Conservation (phyloP, 1,140 invertebrate genomes). For the Pseudoatta argentina region DNA sequence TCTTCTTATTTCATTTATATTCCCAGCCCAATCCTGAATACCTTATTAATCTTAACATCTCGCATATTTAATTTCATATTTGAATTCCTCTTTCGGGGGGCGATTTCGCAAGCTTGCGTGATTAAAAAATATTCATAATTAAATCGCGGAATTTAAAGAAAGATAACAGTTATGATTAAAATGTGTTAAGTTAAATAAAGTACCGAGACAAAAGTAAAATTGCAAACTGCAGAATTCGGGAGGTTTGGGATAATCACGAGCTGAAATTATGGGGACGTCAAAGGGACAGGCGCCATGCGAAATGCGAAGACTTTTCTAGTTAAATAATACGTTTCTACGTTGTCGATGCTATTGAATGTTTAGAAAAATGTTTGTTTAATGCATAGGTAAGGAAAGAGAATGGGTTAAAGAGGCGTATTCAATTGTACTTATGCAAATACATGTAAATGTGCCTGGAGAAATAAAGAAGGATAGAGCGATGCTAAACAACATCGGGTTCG, state of each 20-base stretch:
- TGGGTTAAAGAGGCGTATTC: slow-evolving; percentile 56
- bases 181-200: slow-evolving; percentile 34
- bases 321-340: neutral
- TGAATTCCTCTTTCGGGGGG: neutral
- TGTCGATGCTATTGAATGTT: slow-evolving; percentile 6
- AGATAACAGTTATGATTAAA: slow-evolving; percentile 36
- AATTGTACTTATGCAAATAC: slow-evolving; percentile 77
- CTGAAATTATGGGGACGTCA: slow-evolving; percentile 17
- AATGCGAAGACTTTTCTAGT: slow-evolving; percentile 16
- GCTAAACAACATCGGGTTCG: slow-evolving; percentile 46
- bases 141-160: slow-evolving; percentile 43
- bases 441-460: slow-evolving; percentile 75
- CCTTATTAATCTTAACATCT: slow-evolving; percentile 45
- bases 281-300: neutral
- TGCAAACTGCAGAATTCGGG: slow-evolving; percentile 20
- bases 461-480: slow-evolving; percentile 41
- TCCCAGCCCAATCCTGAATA: slow-evolving; percentile 10
- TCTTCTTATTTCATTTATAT: slow-evolving; percentile 39
- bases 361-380: slow-evolving; percentile 35
- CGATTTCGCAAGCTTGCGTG: neutral
- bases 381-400: neutral
- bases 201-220: slow-evolving; percentile 31
- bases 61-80: slow-evolving; percentile 22
- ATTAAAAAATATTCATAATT: slow-evolving; percentile 34
- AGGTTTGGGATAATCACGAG: slow-evolving; percentile 27